Base-by-base conservation (phyloP, 2,888 invertebrate genomes). In the Cheilosia impressa region DNA sequence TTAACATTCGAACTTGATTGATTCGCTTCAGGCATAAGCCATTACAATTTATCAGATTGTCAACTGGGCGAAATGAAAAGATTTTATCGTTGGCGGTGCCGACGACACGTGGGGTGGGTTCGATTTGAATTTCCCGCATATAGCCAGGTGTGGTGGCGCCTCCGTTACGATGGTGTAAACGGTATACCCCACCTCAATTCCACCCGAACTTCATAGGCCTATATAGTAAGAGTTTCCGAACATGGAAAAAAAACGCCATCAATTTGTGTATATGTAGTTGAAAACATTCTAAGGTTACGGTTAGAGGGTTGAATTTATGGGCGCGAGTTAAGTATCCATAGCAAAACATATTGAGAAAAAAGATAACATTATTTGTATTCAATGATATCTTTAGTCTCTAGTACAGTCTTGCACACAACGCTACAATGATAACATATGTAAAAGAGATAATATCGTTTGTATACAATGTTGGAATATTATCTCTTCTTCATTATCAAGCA, bases 41-140 rank as follows among this genome's bases (percentile, higher is more conserved):
- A 84, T 63, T 63, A 79, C 79, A 73, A 79, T 84, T 79, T 79
- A 84, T 84, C 79, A 84, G 79, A 84, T 79, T 84, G 79, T 41
- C 73, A 84, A 75, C 73, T 65, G 69, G 63, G 65, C 63, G 52
- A 69, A 79, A 75, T 65, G 45, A 68, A 75, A 45, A 69, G 73
- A 84, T 83, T 79, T 75, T 84, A 79, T 84, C 79, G 58, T 24
- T 50, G 62, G 27, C 41, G 57, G 50, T 34, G 31, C 9, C 6
- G 62, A 19, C 41, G n/a, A 38, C 38, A 38, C 38, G 38, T 65
- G 63, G 47, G 45, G 50, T 72, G 65, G 45, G 57, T 65, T 71
- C 47, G 52, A 72, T 65, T 60, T 55, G 52, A 60, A 43, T 31
- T 79, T 53, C 57, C 38, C 38, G 13, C 38, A 34, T 53, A 53